Percentiles rank a stretch among this genome's conserved stretches.
phyloP scores from a whole-genome alignment of 2,888 invertebrate genomes.

The Sarcophaga variegata region DNA sequence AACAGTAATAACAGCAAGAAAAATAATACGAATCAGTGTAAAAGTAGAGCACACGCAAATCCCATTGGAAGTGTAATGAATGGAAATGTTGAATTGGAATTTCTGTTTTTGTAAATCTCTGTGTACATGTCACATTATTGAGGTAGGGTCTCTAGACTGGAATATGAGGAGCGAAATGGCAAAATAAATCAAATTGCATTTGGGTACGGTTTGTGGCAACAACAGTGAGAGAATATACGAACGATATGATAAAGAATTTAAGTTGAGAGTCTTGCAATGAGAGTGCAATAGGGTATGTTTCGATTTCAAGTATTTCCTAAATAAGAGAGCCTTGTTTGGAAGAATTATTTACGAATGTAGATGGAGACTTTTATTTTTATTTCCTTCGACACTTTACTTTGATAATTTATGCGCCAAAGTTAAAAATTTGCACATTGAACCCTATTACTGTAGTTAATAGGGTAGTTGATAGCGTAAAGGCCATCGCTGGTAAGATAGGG shows the following conservation, averaged over 20 bases:
- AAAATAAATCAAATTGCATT: constrained; percentile 49
- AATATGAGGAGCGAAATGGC: constrained; percentile 56
- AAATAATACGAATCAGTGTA: constrained; percentile 6
- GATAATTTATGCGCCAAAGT: no score
- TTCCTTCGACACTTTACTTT: no score
- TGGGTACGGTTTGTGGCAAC: no score
- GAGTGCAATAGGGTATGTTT: no score
- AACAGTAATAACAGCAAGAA: not conserved
- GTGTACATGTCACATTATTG: constrained; percentile 45
- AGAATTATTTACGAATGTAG: no score
- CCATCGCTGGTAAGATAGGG: no score
- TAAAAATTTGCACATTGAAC: not conserved
- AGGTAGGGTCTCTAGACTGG: constrained; percentile 61
- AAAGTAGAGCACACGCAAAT: constrained; percentile 66
- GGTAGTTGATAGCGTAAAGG: no score
- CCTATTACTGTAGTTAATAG: not conserved
- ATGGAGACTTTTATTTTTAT: no score
- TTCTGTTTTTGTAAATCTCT: constrained; percentile 12
- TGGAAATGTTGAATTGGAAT: constrained; percentile 65
- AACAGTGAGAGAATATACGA: not conserved
- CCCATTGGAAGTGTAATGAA: constrained; percentile 51
- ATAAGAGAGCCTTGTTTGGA: no score
- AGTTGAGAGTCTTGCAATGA: not conserved
- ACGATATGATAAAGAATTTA: not conserved
- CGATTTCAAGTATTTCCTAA: no score